phyloP scores from a whole-genome alignment of 2,113 vertebrate genomes.

The Pardalotus punctatus region DNA sequence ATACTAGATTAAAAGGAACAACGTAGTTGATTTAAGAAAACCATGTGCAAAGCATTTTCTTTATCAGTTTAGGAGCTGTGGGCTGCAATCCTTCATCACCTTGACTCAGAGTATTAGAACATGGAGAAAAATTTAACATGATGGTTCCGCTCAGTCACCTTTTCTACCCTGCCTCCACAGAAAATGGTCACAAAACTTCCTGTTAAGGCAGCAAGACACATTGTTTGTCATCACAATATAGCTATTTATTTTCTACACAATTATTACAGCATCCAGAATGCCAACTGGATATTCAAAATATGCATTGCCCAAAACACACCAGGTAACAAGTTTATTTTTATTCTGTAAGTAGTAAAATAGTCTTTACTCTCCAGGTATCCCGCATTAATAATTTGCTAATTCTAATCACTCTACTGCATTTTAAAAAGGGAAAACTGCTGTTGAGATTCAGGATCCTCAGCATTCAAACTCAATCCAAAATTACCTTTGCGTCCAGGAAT shows the following conservation, averaged over 20 bases:
- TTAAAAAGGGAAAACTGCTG: neutral
- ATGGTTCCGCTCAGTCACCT: neutral
- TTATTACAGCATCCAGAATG: neutral
- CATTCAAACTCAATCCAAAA: neutral
- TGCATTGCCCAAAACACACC: neutral
- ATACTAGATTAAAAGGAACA: neutral
- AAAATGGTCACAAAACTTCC: neutral
- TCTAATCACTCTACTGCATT: neutral
- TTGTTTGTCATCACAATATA: neutral
- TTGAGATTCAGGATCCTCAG: neutral
- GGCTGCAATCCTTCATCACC: neutral
- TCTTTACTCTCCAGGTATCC: neutral
- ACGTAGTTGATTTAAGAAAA: neutral
- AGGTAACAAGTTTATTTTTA: neutral
- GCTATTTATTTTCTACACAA: neutral
- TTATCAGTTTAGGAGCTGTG: neutral
- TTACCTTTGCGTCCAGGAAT: slow-evolving; percentile 99
- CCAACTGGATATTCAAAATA: neutral
- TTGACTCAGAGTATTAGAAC: neutral
- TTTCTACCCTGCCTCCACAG: neutral
- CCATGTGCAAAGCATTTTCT: neutral
- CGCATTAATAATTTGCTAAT: neutral
- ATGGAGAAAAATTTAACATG: neutral
- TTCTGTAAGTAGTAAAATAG: neutral
- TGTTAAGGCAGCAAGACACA: neutral